phyloP scores from a whole-genome alignment of 2,113 vertebrate species.

The Isurus oxyrinchus region DNA sequence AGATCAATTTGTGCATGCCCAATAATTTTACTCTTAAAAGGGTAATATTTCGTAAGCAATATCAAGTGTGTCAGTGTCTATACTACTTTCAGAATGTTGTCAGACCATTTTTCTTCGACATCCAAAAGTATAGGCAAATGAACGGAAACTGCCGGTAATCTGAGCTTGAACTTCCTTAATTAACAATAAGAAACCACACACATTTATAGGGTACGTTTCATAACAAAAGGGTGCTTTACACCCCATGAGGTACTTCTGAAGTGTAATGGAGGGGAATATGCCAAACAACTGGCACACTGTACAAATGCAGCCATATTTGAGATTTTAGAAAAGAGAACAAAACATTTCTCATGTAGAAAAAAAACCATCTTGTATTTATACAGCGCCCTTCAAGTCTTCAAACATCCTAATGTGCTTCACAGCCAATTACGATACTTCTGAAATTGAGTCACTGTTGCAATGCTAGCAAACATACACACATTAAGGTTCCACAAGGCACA shows the following conservation, averaged over 20 bases:
- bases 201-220: neutral
- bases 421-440: neutral
- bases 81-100: neutral
- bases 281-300: neutral
- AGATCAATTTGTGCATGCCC: neutral
- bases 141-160: neutral
- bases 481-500: neutral
- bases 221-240: neutral
- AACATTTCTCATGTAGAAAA: neutral
- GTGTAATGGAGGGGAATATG: neutral
- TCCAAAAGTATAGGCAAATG: neutral
- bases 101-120: neutral
- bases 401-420: neutral
- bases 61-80: neutral
- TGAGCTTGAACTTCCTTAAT: too few relatives aligned
- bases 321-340: neutral
- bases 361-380: neutral
- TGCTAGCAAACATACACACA: neutral
- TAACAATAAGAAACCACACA: neutral
- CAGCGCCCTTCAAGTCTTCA: neutral
- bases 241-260: neutral
- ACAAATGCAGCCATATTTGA: neutral
- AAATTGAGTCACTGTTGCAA: neutral
- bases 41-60: neutral
- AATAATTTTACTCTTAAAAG: neutral